Evolutionary conservation across 2,888 invertebrate genomes (phyloP).

Genomic region (Hipparchia sbordonii): DNA sequence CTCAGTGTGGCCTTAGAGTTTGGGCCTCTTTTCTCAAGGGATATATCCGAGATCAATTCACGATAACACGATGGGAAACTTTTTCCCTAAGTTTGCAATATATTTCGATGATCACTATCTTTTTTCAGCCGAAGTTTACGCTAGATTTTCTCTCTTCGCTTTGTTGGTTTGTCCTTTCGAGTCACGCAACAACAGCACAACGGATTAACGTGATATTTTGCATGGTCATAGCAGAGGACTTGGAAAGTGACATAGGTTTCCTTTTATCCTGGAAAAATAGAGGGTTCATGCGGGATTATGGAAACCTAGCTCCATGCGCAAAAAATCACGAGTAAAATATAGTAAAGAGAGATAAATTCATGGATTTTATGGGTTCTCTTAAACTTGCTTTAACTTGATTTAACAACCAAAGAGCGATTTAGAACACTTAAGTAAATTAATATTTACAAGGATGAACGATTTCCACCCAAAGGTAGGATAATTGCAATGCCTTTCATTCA

Average conservation of each 20-base stretch:
- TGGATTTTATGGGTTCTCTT: neutral
- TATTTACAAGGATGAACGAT: conserved; percentile 4
- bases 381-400: neutral
- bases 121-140: neutral
- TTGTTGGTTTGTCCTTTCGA: neutral
- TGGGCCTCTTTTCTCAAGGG: neutral
- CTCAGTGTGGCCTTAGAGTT: neutral
- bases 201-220: too few species aligned
- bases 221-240: too few species aligned
- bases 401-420: neutral
- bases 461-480: neutral
- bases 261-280: too few species aligned
- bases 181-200: too few species aligned
- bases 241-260: too few species aligned
- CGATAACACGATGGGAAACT: conserved; percentile 21
- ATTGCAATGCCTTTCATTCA: conserved; percentile 12
- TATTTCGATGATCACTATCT: neutral
- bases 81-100: conserved; percentile 11
- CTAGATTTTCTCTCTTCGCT: neutral
- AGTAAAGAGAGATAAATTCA: too few species aligned
- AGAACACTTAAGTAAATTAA: neutral
- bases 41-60: conserved; percentile 18
- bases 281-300: too few species aligned
- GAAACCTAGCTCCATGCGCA: too few species aligned
- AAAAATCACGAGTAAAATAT: too few species aligned